Evolutionary conservation across 92 coral and sea anemone species (phyloP).

Genomic region (Anthopleura xanthogrammica): DNA sequence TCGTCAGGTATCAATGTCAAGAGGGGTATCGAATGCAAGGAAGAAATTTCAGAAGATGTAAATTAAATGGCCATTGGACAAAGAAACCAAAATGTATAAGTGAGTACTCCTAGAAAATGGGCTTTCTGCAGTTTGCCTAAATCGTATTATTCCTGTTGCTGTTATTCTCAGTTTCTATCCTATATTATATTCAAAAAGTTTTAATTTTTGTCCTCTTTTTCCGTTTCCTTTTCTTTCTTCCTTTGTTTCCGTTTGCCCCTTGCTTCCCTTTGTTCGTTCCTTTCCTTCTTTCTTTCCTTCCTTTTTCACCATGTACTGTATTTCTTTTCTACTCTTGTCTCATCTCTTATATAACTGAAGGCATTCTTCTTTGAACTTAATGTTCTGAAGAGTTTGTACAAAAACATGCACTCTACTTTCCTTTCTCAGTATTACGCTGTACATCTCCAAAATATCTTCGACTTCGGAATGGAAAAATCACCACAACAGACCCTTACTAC

Average conservation of each 20-base stretch:
- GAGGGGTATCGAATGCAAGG: constrained; percentile 55
- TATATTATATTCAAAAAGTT: too few relatives aligned
- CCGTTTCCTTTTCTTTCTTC: neutral
- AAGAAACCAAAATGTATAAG: constrained; percentile 49
- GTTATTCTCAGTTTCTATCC: too few relatives aligned
- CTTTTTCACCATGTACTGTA: neutral
- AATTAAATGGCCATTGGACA: constrained; percentile 56
- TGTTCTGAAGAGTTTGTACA: neutral
- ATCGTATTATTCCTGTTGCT: too few relatives aligned
- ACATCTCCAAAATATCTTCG: neutral
- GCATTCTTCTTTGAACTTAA: neutral
- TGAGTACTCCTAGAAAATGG: constrained; percentile 4
- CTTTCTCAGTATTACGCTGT: neutral
- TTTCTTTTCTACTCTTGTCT: too few relatives aligned
- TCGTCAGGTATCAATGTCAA: constrained; percentile 57
- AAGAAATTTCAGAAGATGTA: constrained; percentile 40
- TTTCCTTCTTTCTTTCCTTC: neutral
- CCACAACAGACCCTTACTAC: constrained; percentile 65
- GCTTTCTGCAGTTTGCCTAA: too few relatives aligned
- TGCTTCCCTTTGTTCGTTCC: neutral
- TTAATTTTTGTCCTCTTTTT: neutral
- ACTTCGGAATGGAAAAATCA: constrained; percentile 25
- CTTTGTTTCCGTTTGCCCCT: neutral
- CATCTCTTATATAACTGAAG: too few relatives aligned
- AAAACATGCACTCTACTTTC: neutral